Conservation (phyloP, 2,888 invertebrate genomes). For the Blera fallax region DNA sequence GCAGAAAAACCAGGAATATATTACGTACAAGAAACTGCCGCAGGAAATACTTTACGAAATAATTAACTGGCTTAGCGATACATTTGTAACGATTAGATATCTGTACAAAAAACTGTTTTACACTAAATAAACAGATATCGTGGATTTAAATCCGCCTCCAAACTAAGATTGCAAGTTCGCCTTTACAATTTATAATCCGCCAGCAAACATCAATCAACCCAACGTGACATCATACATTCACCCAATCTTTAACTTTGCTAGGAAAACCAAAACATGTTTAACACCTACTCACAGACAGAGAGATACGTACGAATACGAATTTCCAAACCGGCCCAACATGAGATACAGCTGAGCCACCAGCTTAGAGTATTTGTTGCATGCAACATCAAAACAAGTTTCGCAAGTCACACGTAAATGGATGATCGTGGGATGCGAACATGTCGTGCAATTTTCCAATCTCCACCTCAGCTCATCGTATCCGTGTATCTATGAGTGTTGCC, state of each 20-base stretch:
- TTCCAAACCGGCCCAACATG: conserved; percentile 26
- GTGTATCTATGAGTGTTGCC: not conserved
- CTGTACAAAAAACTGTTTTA: not conserved
- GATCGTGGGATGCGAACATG: conserved; percentile 60
- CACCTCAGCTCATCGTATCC: not conserved
- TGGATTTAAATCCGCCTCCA: not conserved
- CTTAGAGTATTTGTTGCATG: conserved; percentile 37
- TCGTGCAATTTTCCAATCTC: conserved; percentile 50
- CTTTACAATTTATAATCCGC: not conserved
- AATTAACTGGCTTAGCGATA: no score
- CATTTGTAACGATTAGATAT: no score
- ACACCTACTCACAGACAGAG: conserved; percentile 36
- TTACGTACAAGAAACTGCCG: not conserved
- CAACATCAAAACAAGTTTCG: conserved; percentile 55
- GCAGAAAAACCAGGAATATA: no score
- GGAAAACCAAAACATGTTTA: conserved; percentile 34
- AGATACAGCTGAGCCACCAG: conserved; percentile 12
- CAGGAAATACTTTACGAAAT: not conserved
- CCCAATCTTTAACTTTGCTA: conserved; percentile 22
- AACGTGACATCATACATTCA: conserved; percentile 38
- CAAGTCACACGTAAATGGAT: conserved; percentile 38
- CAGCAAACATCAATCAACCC: conserved; percentile 45
- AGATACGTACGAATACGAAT: not conserved
- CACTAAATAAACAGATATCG: not conserved
- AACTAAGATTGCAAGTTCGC: not conserved